Evolutionary conservation across 2,888 invertebrate genomes (phyloP).

Genomic region (Lithophane ornitopus): DNA sequence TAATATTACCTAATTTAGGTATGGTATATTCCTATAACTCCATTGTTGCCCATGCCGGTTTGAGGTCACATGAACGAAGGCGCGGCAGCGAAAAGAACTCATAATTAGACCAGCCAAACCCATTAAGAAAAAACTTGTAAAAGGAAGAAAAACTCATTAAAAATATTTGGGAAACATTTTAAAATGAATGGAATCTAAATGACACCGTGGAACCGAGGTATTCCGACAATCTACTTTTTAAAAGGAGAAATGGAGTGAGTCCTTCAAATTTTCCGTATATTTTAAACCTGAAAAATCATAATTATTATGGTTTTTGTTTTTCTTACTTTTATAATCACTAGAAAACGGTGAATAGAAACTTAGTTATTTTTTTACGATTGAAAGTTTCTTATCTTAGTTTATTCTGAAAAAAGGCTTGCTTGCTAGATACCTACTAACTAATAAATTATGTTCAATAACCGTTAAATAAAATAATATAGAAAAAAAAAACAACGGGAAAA

Average conservation of each 20-base stretch:
- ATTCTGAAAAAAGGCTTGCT: neutral
- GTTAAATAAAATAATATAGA: no score
- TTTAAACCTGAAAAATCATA: neutral
- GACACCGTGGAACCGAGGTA: constrained; percentile 34
- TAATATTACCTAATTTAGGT: neutral
- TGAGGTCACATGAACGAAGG: constrained; percentile 19
- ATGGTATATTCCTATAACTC: neutral
- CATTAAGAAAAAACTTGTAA: constrained; percentile 51
- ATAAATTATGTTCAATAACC: neutral
- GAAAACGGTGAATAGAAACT: neutral
- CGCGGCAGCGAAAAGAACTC: constrained; percentile 12
- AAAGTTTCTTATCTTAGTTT: neutral
- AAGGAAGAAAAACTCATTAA: constrained; percentile 49
- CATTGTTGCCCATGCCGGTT: constrained; percentile 21
- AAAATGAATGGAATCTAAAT: constrained; percentile 58
- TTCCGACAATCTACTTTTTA: constrained; percentile 46
- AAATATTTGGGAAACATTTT: constrained; percentile 54
- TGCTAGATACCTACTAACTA: no score
- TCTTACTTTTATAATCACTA: neutral
- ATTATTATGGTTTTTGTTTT: neutral
- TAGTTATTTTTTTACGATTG: neutral
- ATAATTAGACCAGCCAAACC: constrained; percentile 41
- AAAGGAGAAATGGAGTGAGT: constrained; percentile 28
- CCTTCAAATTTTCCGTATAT: constrained; percentile 4
- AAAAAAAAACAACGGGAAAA: neutral